Conservation (phyloP, 1,140 invertebrate genomes). For the Ostrea denselamellosa region DNA sequence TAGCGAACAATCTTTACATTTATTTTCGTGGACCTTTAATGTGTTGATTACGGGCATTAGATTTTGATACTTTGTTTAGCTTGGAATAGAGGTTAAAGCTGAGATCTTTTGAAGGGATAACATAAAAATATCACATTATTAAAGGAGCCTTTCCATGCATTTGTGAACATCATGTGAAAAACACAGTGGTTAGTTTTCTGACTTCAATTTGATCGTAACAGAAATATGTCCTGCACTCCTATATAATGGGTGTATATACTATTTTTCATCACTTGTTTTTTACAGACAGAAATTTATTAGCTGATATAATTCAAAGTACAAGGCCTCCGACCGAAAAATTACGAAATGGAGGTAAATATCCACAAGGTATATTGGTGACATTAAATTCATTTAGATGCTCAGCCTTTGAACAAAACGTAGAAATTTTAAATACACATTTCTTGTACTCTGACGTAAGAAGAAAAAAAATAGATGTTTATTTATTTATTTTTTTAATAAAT, state of each 20-base stretch:
- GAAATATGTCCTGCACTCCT: not conserved
- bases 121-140: not conserved
- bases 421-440: too few relatives aligned
- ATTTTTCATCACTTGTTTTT: not conserved
- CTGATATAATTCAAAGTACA: constrained; percentile 12
- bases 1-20: not conserved
- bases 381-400: too few relatives aligned
- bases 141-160: not conserved
- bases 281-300: constrained; percentile 21
- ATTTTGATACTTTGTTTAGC: not conserved
- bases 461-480: too few relatives aligned
- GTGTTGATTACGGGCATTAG: not conserved
- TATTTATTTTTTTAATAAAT: too few relatives aligned
- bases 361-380: too few relatives aligned
- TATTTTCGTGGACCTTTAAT: not conserved
- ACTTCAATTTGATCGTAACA: not conserved
- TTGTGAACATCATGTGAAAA: not conserved
- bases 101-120: constrained; percentile 16
- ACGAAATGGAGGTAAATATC: not conserved
- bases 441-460: too few relatives aligned
- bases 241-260: not conserved
- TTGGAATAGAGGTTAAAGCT: not conserved
- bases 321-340: not conserved
- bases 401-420: too few relatives aligned
- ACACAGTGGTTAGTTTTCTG: not conserved